Evolutionary conservation across 2,113 vertebrate genomes (phyloP), one percentile per base, ranked within the genome.

Genomic region (Boleophthalmus pectinirostris): DNA sequence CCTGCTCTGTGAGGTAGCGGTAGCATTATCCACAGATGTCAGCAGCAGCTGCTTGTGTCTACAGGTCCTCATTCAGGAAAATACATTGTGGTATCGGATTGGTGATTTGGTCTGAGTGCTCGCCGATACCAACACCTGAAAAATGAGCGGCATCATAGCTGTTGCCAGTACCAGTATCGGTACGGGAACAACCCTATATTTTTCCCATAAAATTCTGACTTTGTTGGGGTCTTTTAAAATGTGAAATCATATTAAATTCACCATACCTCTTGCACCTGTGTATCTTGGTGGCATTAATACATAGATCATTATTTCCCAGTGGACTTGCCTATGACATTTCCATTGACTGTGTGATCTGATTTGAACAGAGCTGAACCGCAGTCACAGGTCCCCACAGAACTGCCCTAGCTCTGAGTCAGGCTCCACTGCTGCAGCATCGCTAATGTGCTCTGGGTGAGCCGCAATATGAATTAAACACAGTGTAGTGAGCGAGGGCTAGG

Each of bases 381-480:
- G 68, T 47, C 53, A 66, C 77, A 57, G 68, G 68, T 82, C 69
- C 33, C 51, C 54, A 56, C 66, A 74, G 49, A 78, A 75, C 69
- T 66, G 29, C 38, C 7, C 1, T 66, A 66, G 68, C 57, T 70
- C 46, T 56, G 45, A 73, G 61, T 72, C 35, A 0, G 24, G 61
- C 78, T 77, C 70, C 72, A 4, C 38, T 7, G 66, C 77, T 82
- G 68, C 67, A 68, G 70, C 74, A 69, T 66, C 76, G 33, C 75
- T 83, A 88, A 74, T 75, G 73, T 77, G 83, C 78, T 66, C 72
- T 56, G 68, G 47, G 85, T 78, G 61, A 81, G 71, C 75, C 33
- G 6, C 18, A 29, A 69, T 68, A 82, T 90, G 88, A 89, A 90
- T 91, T 80, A 88, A 81, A 82, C 76, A 82, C 72, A 68, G 80